Base-by-base conservation (phyloP, 2,797 vertebrate genomes). In the Petrocephalus sullivani region DNA sequence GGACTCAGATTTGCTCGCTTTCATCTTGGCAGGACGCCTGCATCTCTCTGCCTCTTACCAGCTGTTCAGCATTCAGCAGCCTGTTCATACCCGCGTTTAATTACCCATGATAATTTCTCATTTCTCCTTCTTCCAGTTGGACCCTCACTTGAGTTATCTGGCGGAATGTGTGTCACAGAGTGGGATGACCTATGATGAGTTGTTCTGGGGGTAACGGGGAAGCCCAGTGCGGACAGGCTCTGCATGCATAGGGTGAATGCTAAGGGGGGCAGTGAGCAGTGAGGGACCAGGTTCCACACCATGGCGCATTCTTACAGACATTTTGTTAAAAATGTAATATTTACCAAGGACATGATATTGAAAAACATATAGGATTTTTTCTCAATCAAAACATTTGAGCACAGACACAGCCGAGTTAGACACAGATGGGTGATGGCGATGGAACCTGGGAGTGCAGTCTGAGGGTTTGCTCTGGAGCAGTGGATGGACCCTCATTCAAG, bases 331-430 rank as follows among this genome's bases (percentile, higher is more conserved):
- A 64, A 64, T 64, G 21, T 64, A 8, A 9, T 61, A 23, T 64
- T 64, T 10, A 64, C 3, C 21, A 28, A 8, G 21, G 9, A 64
- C 23, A 64, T 64, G 23, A 64, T 64, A 28, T 64, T 28, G 28
- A 33, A 64, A 64, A 64, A 64, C 21, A 64, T 64, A 21, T 21
- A 28, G 3, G 23, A 8, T 21, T 60, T 60, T 21, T 60, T 9
- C 58, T 21, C 7, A 21, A 5, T 60, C 6, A 6, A 60, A 60
- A 21, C 60, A 14, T 64, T 64, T 64, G 21, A 64, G 96, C 0
- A 71, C 97, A 84, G 95, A 96, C 0, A 95, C 97, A 1, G 96
- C 95, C 0, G 89, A 96, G 0, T 93, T 96, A 10, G 96, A 97
- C 89, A 51, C 96, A 88, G 94, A 94, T 88, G 90, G 91, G 8